These are phyloP conservation scores for Lymantria dispar DNA, from an alignment of 2,888 invertebrate species.

Conservation along the genomic window DNA sequence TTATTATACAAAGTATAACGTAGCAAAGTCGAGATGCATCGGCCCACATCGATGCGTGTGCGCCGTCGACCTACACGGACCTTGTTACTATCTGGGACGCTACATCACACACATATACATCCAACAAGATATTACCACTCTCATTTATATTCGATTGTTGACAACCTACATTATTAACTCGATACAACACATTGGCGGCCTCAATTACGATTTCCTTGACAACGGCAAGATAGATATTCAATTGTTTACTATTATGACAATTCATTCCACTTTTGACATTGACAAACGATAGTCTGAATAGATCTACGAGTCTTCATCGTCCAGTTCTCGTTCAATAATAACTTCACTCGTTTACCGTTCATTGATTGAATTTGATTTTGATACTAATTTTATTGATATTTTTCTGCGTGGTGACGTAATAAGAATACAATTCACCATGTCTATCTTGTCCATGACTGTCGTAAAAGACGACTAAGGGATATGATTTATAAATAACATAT, in stretches of 20 bases:
- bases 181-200: conserved; percentile 4
- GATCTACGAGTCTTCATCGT: neutral
- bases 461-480: too few species aligned
- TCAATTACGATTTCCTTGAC: conserved; percentile 18
- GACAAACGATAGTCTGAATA: conserved; percentile 1
- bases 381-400: too few species aligned
- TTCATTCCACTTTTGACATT: conserved; percentile 1
- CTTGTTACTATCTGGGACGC: conserved; percentile 55
- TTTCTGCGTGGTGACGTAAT: too few species aligned
- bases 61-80: conserved; percentile 59
- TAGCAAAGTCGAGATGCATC: conserved; percentile 26
- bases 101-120: conserved; percentile 29
- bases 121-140: conserved; percentile 11
- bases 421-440: too few species aligned
- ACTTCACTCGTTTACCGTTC: too few species aligned
- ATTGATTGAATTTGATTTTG: too few species aligned
- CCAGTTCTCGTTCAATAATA: too few species aligned
- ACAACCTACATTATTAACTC: conserved; percentile 22
- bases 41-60: conserved; percentile 40
- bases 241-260: conserved; percentile 17
- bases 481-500: too few species aligned
- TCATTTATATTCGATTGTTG: conserved; percentile 31
- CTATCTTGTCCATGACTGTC: too few species aligned
- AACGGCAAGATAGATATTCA: conserved; percentile 10
- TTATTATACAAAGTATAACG: conserved; percentile 11